Base-by-base conservation (phyloP, 2,888 invertebrate genomes). In the Clusia tigrina region DNA sequence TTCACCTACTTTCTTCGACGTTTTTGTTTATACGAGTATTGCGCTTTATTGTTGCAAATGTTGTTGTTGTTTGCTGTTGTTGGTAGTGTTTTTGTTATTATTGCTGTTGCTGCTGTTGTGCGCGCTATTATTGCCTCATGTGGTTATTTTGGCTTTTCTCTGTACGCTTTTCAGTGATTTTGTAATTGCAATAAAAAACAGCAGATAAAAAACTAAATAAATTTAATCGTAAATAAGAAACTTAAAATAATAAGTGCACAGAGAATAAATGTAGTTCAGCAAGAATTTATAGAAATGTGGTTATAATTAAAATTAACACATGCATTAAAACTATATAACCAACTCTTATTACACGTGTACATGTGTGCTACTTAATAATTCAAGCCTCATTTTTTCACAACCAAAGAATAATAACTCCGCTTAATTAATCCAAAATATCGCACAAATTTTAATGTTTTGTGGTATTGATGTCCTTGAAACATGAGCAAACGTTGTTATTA, bases 1-100 rank as follows among this genome's bases (percentile, higher is more conserved):
- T 79, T 79, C 78, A 79, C 79, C 79, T 80, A 79, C 80, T 79
- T 79, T 78, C 76, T 71, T 70, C 60, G 32, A 25, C 57, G 23
- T 42, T 42, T 42, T 2, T 54, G 54, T 54, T 42, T 42, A 42
- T 42, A 15, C n/a, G 42, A 42, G n/a, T 42, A n/a, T 42, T 6
- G 6, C 32, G 42, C 42, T 42, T 3, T 6, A 15, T 42, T 26
- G 37, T 18, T 32, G 53, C 25, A 25, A 26, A 3, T 25, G 2
- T 24, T 17, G 24, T 23, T 37, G 37, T 57, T 57, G 24, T 25
- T 55, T 38, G 46, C 2, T 57, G 24, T 56, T 56, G 56, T 42
- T 20, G 56, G 12, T 25, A n/a, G n/a, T n/a, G n/a, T 6, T 32
- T 1, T 55, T 37, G 26, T 20, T 54, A 17, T 54, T 23, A 18